Conservation (phyloP, 2,113 vertebrate species). For the Pterocles orientalis region DNA sequence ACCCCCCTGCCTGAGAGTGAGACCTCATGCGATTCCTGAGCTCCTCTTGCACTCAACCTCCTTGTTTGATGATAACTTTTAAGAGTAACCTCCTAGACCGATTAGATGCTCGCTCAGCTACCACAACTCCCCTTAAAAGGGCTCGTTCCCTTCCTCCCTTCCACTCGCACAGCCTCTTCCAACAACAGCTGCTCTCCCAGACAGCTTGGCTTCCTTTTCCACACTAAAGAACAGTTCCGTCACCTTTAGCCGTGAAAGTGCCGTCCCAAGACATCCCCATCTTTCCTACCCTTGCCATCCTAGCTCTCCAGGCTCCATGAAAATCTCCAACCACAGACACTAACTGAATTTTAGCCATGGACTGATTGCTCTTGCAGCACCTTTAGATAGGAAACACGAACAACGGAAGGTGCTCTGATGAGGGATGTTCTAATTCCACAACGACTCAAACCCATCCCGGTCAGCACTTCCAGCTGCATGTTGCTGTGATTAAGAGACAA, state of each 20-base stretch:
- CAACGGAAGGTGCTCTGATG: neutral
- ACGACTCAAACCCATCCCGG: neutral
- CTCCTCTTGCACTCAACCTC: neutral
- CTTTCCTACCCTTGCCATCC: neutral
- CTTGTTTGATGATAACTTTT: fast-evolving
- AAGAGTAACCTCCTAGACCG: neutral
- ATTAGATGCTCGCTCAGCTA: neutral
- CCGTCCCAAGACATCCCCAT: neutral
- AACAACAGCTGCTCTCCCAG: neutral
- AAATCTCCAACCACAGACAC: neutral
- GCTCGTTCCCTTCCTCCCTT: neutral
- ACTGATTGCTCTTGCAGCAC: neutral
- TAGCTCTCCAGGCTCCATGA: neutral
- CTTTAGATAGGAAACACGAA: neutral
- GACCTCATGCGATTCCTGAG: neutral
- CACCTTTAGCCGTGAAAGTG: fast-evolving
- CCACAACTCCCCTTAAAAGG: neutral
- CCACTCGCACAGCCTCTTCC: neutral
- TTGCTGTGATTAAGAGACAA: neutral
- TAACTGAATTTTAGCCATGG: neutral
- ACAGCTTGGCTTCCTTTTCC: neutral
- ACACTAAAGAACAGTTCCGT: neutral
- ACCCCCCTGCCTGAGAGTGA: neutral
- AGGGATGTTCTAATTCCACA: neutral
- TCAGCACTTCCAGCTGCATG: neutral